phyloP scores from a whole-genome alignment of 2,797 vertebrate species.

The Picus viridis region DNA sequence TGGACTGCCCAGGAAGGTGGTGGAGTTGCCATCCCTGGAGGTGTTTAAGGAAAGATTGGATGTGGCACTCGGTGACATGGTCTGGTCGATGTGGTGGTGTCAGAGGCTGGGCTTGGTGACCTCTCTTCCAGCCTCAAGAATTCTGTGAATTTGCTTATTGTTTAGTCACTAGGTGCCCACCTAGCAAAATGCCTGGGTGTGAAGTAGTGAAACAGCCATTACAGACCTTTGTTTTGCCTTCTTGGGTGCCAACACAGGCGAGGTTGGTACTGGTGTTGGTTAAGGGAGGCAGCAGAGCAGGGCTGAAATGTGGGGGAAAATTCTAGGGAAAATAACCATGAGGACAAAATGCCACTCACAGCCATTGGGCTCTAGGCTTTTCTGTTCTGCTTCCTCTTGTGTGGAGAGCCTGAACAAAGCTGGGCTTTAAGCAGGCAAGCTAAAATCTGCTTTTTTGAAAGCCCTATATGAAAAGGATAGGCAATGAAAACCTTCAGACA shows the following conservation, averaged over 20 bases:
- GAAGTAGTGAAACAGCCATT: too few relatives aligned
- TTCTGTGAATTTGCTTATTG: too few relatives aligned
- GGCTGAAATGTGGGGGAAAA: conserved; percentile 22
- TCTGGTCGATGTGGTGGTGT: too few relatives aligned
- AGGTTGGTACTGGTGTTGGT: not conserved
- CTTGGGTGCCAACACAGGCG: not conserved
- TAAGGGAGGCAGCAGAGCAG: not conserved
- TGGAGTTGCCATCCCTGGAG: too few relatives aligned
- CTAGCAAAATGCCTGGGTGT: too few relatives aligned
- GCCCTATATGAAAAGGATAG: not conserved
- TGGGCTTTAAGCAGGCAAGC: not conserved
- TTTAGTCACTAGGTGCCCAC: too few relatives aligned
- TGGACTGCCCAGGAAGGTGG: too few relatives aligned
- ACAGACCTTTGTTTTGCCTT: not conserved
- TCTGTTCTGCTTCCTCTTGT: conserved; percentile 33
- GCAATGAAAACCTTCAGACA: not conserved
- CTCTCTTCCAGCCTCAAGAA: too few relatives aligned
- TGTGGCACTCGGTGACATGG: too few relatives aligned
- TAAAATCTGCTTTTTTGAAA: not conserved
- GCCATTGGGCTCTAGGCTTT: not conserved
- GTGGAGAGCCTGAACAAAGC: conserved; percentile 1
- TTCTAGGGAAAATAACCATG: conserved; percentile 59
- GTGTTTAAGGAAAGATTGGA: too few relatives aligned
- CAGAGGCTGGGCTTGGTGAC: too few relatives aligned
- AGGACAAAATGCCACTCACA: not conserved